phyloP scores from a whole-genome alignment of 1,140 invertebrate genomes.

The Microplitis mediator region DNA sequence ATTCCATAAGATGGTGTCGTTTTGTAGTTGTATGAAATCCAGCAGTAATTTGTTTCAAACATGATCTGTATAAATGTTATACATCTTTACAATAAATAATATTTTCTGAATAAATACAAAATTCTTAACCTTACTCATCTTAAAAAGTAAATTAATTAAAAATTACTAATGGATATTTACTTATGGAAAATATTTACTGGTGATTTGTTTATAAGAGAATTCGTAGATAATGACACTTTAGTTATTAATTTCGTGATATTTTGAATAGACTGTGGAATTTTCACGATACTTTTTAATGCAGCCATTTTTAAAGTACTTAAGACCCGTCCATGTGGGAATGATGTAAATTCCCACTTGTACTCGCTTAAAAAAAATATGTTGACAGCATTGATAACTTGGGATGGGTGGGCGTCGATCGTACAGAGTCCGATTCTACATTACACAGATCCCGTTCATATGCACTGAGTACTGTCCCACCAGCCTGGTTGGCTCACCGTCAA shows the following conservation, averaged over 20 bases:
- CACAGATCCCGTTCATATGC: too few species aligned
- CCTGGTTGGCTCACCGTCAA: too few species aligned
- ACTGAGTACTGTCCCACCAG: too few species aligned
- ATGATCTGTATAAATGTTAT: not conserved
- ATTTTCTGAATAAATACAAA: too few species aligned
- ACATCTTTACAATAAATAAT: not conserved
- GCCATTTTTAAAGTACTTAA: constrained; percentile 41
- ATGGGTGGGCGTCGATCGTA: too few species aligned
- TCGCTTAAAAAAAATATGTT: too few species aligned
- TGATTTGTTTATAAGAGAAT: not conserved
- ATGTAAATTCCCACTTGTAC: too few species aligned
- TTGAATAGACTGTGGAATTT: constrained; percentile 35
- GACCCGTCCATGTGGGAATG: too few species aligned
- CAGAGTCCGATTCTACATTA: too few species aligned
- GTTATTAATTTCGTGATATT: constrained; percentile 45
- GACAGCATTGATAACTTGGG: too few species aligned
- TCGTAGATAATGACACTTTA: constrained; percentile 38
- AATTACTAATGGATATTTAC: constrained; percentile 12
- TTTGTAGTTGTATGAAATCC: constrained; percentile 57
- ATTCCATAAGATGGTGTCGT: constrained; percentile 77
- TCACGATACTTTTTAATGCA: constrained; percentile 36
- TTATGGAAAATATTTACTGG: not conserved
- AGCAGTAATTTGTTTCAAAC: not conserved
- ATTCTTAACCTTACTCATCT: not conserved
- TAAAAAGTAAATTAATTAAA: not conserved